Evolutionary conservation across 2,113 vertebrate genomes (phyloP), one percentile per base, ranked within the genome.

Genomic region (Thermophis baileyi): DNA sequence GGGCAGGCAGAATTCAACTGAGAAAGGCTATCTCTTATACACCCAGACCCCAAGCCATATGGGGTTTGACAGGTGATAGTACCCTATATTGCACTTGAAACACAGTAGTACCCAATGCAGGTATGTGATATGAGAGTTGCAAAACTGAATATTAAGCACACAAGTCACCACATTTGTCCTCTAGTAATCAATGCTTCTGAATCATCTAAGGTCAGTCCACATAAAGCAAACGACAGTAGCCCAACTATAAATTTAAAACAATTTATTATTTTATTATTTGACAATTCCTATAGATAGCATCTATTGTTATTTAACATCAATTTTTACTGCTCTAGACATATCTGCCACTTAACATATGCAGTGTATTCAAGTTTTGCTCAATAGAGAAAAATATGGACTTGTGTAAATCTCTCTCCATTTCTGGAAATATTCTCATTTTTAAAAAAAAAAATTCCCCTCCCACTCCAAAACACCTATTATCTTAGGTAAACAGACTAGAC

Each of bases 381-480:
- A 57, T 2, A 11, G 25, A 54, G 50, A 16, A 89, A 81, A n/a
- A 86, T n/a, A 16, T 30, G 24, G 60, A 74, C 57, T 30, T 74
- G 57, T 54, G 50, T 10, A 92, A 89, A 44, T 81, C 24, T 51
- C 24, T 88, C 40, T 18, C 9, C 89, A 57, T 86, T 93, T 95
- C 89, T 94, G 96, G 88, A 55, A 94, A 91, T 40, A 94, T 94
- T 96, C 93, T 91, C 63, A 97, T 93, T 55, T 24, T 92, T 24
- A 55, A 55, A 7, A 74, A 74, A 74, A 81, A 40, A 20, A 20
- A 0, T n/a, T n/a, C 12, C 10, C 11, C n/a, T 35, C 35, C 74
- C 6, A 22, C 35, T 20, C 74, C 35, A 74, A 74, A 74, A 35
- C 95, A 97, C 94, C 95, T 97, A 95, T 94, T 93, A 94, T 92